Evolutionary conservation across 30 jellyfish, hydroid and myxozoan genomes (phyloP).

Genomic region (Cassiopea andromeda): DNA sequence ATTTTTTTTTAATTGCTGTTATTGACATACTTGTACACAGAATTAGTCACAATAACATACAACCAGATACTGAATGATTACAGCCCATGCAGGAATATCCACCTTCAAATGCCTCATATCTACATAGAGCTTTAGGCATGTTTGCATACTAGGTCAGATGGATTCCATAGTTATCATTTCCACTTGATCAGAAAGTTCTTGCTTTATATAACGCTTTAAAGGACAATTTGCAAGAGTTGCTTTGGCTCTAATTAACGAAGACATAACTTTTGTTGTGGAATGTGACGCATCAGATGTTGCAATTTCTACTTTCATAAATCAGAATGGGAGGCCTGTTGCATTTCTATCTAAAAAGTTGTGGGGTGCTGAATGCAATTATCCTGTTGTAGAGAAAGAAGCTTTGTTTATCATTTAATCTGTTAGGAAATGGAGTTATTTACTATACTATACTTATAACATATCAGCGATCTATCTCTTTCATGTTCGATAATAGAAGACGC

Average conservation of each 20-base stretch:
- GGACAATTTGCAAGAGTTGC: conserved; percentile 51
- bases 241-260: conserved; percentile 55
- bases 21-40: conserved; percentile 64
- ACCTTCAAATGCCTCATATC: conserved; percentile 64
- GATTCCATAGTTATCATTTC: conserved; percentile 63
- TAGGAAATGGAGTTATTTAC: conserved; percentile 60
- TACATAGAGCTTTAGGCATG: conserved; percentile 73
- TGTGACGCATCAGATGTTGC: conserved; percentile 69
- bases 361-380: conserved; percentile 21
- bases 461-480: conserved; percentile 68
- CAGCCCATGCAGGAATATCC: conserved; percentile 71
- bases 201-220: conserved; percentile 55
- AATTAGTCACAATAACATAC: conserved; percentile 58
- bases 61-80: conserved; percentile 78
- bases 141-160: conserved; percentile 76
- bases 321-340: conserved; percentile 79
- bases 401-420: conserved; percentile 59
- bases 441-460: conserved; percentile 52
- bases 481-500: conserved; percentile 78
- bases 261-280: conserved; percentile 76
- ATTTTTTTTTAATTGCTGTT: background rate
- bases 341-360: conserved; percentile 50
- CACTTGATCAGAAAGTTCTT: conserved; percentile 44
- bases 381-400: conserved; percentile 69
- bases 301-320: conserved; percentile 63